Evolutionary conservation across 2,113 vertebrate genomes (phyloP).

Genomic region (Atherinomorus stipes): DNA sequence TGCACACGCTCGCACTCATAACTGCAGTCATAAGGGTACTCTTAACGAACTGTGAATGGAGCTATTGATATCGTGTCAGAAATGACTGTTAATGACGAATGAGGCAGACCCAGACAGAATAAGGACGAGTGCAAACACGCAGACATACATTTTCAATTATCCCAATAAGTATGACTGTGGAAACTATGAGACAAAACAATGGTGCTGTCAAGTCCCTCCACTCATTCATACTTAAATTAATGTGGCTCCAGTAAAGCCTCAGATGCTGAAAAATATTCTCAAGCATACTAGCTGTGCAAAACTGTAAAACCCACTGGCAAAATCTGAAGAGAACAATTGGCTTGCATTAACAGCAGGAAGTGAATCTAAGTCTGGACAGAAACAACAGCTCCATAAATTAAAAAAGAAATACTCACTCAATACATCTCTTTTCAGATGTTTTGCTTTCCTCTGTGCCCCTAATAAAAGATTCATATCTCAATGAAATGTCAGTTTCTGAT

Average conservation of each 20-base stretch:
- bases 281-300: neutral
- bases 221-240: slow-evolving; percentile 8
- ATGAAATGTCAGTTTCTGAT: neutral
- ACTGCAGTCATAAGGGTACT: slow-evolving; percentile 45
- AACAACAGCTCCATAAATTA: neutral
- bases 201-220: slow-evolving; percentile 7
- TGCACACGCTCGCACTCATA: slow-evolving; percentile 41
- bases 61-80: slow-evolving; percentile 57
- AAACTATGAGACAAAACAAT: slow-evolving; percentile 15
- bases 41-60: slow-evolving; percentile 47
- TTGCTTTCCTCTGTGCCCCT: neutral
- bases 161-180: slow-evolving; percentile 1
- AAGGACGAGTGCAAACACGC: slow-evolving; percentile 19
- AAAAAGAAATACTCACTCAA: too few species aligned
- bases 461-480: too few species aligned
- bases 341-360: slow-evolving; percentile 18
- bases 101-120: slow-evolving; percentile 11
- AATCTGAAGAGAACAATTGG: slow-evolving; percentile 10
- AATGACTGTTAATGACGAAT: slow-evolving; percentile 24
- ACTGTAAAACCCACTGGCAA: slow-evolving; percentile 10
- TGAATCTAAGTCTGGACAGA: neutral
- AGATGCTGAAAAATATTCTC: neutral
- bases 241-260: neutral
- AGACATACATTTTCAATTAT: slow-evolving; percentile 20
- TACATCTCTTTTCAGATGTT: neutral